Conservation (phyloP, 2,888 invertebrate species). For the Thyatira batis region DNA sequence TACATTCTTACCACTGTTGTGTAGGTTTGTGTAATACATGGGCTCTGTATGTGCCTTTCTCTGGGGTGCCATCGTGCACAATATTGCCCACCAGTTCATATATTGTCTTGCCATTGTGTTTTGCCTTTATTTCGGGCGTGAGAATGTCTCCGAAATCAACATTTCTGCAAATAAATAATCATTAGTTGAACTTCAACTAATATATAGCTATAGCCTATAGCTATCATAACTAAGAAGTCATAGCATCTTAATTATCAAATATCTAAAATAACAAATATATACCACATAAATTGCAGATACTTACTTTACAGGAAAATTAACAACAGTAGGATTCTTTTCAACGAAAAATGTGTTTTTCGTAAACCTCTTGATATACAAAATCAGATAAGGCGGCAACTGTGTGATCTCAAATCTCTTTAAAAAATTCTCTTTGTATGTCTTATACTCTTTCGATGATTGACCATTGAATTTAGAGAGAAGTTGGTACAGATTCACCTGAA, state of each 20-base stretch:
- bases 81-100: conserved; percentile 99
- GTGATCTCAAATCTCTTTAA: conserved; percentile 98
- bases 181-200: conserved; percentile 1
- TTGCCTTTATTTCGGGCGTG: conserved; percentile 90
- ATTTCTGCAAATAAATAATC: conserved; percentile 84
- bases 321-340: conserved; percentile 99
- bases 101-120: conserved; percentile 89
- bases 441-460: conserved; percentile 97
- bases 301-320: conserved; percentile 99
- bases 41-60: conserved; percentile 96
- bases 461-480: conserved; percentile 98
- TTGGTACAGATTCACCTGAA: conserved; percentile 95
- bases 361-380: conserved; percentile 98
- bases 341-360: conserved; percentile 99
- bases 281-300: conserved; percentile 64
- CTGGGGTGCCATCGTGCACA: conserved; percentile 98
- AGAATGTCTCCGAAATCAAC: conserved; percentile 98
- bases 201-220: no score
- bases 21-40: conserved; percentile 95
- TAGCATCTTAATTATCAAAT: no score
- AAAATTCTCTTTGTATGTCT: conserved; percentile 99
- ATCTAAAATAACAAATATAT: no score
- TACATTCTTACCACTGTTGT: conserved; percentile 87
- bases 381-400: conserved; percentile 95
- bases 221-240: no score